Conservation (phyloP, 2,113 vertebrate genomes). For the Cryptotis parvus region DNA sequence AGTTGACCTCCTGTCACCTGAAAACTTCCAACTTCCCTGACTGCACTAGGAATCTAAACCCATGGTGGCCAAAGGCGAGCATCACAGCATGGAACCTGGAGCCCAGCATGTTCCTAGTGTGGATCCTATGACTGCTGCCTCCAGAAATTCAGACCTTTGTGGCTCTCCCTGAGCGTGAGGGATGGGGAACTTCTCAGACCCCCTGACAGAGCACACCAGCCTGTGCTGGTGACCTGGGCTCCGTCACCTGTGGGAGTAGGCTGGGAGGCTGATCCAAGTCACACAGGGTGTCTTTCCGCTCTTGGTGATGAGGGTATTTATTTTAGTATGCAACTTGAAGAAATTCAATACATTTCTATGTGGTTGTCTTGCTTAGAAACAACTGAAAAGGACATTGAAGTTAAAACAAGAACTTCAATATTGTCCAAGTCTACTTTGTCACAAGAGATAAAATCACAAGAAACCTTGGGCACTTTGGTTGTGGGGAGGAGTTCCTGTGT, state of each 20-base stretch:
- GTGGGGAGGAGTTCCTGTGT: no score
- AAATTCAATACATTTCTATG: constrained; percentile 3
- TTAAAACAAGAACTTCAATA: constrained; percentile 19
- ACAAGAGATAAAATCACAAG: constrained; percentile 36
- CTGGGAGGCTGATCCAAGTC: background rate
- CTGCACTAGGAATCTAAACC: background rate
- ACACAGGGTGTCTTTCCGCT: background rate
- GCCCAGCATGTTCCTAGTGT: background rate
- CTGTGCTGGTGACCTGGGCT: background rate
- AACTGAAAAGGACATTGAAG: constrained; percentile 33
- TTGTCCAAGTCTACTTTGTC: constrained; percentile 30
- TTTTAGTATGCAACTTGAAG: constrained; percentile 5
- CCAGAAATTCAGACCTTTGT: background rate
- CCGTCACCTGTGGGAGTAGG: background rate
- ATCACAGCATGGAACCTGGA: background rate
- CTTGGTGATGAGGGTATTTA: background rate
- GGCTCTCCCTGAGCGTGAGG: background rate
- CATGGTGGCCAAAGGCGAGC: background rate
- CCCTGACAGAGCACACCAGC: background rate
- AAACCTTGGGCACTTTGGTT: background rate
- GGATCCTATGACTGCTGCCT: background rate
- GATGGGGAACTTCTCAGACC: background rate
- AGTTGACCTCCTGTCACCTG: background rate
- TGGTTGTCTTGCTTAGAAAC: constrained; percentile 25
- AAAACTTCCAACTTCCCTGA: background rate